Evolutionary conservation across 2,888 invertebrate genomes (phyloP).

Genomic region (Leptinotarsa juncta): DNA sequence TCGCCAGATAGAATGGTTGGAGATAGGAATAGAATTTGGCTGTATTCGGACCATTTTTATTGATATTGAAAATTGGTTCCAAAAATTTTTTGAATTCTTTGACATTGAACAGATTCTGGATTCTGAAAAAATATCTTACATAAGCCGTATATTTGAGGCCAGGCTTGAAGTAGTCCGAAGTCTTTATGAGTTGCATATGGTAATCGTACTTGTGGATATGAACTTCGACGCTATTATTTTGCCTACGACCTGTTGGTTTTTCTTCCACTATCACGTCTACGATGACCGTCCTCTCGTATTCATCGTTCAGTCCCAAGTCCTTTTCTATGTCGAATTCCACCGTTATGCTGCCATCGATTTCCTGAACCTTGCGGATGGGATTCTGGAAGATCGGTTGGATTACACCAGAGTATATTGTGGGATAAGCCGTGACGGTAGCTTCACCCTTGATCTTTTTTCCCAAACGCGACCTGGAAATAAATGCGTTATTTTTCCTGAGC

Average conservation of each 20-base stretch:
- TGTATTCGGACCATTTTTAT: too few species aligned
- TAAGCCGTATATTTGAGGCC: constrained; percentile 86
- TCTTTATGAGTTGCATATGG: constrained; percentile 80
- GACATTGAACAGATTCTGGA: too few species aligned
- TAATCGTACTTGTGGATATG: constrained; percentile 83
- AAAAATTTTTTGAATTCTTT: too few species aligned
- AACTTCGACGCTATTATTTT: constrained; percentile 81
- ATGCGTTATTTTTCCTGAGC: neutral
- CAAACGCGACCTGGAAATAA: constrained; percentile 59
- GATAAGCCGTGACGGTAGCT: constrained; percentile 85
- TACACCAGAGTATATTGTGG: constrained; percentile 82
- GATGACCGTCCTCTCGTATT: constrained; percentile 83
- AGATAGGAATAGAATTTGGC: too few species aligned
- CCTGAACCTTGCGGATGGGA: constrained; percentile 78
- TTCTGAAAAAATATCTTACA: constrained; percentile 67
- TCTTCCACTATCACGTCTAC: constrained; percentile 93
- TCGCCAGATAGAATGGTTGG: too few species aligned
- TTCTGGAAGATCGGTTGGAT: constrained; percentile 82
- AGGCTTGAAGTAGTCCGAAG: constrained; percentile 90
- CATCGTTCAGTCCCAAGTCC: constrained; percentile 81
- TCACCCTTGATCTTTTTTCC: constrained; percentile 90
- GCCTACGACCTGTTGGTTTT: constrained; percentile 84
- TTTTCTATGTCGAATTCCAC: constrained; percentile 82
- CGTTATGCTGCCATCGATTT: constrained; percentile 72
- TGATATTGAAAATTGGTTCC: too few species aligned